These are phyloP conservation scores for Fissipunctia ypsillon DNA, from an alignment of 2,888 invertebrate genomes.

Conservation along the genomic window DNA sequence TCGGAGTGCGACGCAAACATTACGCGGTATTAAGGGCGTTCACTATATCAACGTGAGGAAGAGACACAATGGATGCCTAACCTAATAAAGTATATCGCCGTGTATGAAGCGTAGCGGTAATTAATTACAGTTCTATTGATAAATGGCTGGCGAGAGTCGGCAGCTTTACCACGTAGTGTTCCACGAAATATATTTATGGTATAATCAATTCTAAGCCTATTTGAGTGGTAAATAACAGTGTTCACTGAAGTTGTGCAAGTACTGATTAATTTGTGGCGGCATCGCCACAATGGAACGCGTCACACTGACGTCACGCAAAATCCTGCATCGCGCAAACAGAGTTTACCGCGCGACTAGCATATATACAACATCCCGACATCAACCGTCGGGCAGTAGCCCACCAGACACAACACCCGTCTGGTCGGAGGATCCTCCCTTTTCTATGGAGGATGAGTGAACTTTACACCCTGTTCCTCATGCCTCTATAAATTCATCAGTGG, in stretches of 20 bases:
- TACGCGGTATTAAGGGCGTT: slow-evolving; percentile 65
- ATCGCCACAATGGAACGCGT: too few species aligned
- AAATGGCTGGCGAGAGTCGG: background rate
- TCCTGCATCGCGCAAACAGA: too few species aligned
- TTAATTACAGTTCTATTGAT: background rate
- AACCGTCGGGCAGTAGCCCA: too few species aligned
- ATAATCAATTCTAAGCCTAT: background rate
- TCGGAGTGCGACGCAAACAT: slow-evolving; percentile 69
- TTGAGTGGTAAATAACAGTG: background rate
- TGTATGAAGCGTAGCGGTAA: background rate
- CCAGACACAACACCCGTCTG: too few species aligned
- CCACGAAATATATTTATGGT: background rate
- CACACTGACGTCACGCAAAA: too few species aligned
- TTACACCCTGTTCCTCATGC: too few species aligned
- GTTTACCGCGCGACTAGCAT: too few species aligned
- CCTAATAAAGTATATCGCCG: background rate
- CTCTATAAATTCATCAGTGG: too few species aligned
- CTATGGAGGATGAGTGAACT: too few species aligned
- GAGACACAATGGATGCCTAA: slow-evolving; percentile 58
- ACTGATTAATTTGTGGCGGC: background rate
- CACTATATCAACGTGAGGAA: slow-evolving; percentile 55
- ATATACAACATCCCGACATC: too few species aligned
- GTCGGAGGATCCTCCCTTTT: too few species aligned
- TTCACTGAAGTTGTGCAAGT: too few species aligned
- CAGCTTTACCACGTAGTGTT: background rate